Conservation (phyloP, 2,888 invertebrate genomes). For the Gortyna flavago region DNA sequence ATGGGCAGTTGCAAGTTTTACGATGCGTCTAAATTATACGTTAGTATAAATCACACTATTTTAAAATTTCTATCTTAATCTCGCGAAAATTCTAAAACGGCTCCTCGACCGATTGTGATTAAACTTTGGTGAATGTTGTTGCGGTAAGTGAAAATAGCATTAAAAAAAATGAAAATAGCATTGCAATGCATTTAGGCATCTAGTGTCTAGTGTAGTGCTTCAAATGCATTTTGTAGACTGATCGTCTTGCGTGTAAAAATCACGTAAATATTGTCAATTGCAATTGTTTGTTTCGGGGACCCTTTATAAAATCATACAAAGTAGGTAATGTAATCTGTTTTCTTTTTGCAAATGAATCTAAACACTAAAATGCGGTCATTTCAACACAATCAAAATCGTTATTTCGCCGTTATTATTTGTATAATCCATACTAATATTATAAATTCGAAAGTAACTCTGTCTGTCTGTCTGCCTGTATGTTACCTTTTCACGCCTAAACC, state of each 20-base stretch:
- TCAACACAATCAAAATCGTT: not conserved
- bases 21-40: not conserved
- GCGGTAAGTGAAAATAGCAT: not conserved
- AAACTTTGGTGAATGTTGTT: not conserved
- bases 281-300: not conserved
- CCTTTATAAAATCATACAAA: not conserved
- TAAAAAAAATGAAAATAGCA: not conserved
- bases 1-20: slow-evolving; percentile 10
- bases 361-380: not conserved
- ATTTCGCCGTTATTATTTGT: not conserved
- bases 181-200: not conserved
- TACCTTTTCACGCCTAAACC: no score
- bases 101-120: not conserved
- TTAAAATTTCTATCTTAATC: not conserved
- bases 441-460: no score
- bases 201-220: no score
- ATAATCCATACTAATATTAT: no score
- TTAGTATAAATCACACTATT: not conserved
- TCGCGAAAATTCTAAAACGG: not conserved
- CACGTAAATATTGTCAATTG: not conserved
- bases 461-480: no score
- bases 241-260: not conserved
- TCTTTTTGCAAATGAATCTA: not conserved
- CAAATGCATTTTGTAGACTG: not conserved
- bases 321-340: not conserved